Evolutionary conservation across 2,797 vertebrate genomes (phyloP).

Genomic region (Hoplostethus atlanticus): DNA sequence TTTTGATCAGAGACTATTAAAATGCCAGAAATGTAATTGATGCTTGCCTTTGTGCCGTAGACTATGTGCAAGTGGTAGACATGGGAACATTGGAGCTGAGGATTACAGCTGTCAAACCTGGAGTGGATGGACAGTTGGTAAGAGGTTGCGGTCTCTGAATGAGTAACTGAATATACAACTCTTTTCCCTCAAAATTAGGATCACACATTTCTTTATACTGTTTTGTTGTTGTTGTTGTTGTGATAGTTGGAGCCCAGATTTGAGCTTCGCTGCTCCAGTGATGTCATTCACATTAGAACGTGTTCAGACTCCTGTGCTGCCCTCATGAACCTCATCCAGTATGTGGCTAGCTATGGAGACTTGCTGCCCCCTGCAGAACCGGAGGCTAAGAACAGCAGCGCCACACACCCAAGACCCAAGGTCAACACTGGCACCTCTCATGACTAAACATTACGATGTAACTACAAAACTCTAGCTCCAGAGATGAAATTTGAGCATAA

Average conservation of each 20-base stretch:
- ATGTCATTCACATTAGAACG: conserved; percentile 94
- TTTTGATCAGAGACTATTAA: neutral
- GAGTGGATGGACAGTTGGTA: conserved; percentile 89
- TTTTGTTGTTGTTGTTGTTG: conserved; percentile 22
- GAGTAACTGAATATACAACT: neutral
- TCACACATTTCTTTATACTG: neutral
- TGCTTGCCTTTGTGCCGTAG: conserved; percentile 73
- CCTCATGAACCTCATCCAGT: conserved; percentile 98
- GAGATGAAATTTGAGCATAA: neutral
- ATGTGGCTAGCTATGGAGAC: conserved; percentile 96
- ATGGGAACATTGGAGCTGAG: conserved; percentile 97
- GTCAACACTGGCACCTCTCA: conserved; percentile 70
- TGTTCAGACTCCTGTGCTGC: conserved; percentile 98
- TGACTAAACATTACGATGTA: neutral
- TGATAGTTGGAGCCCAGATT: conserved; percentile 90
- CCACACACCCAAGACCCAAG: conserved; percentile 87
- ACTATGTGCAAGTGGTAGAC: conserved; percentile 98
- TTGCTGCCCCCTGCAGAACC: conserved; percentile 86
- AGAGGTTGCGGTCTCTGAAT: conserved; percentile 45
- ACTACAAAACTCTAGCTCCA: neutral
- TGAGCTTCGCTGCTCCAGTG: conserved; percentile 97
- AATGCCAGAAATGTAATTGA: neutral
- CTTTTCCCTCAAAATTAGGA: neutral
- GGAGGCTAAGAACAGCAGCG: conserved; percentile 81
- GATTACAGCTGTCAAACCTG: conserved; percentile 93